Base-by-base conservation (phyloP, 2,113 vertebrate genomes). In the Gallinago paraguaiae region DNA sequence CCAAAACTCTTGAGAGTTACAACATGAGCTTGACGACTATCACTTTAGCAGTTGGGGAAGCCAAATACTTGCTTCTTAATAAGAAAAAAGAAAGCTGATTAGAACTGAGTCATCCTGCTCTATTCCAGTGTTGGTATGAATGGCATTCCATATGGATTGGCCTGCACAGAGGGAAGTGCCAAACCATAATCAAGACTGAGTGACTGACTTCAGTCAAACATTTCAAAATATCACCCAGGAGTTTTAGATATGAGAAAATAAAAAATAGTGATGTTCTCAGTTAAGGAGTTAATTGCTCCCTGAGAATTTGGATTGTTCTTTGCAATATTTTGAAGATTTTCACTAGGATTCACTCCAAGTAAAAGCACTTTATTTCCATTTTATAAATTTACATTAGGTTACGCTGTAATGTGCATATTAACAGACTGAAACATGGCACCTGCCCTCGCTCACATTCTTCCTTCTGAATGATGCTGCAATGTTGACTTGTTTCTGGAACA, bases 101-200 rank as follows among this genome's bases (percentile, higher is more conserved):
- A 86, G 84, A 85, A 67, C 77, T 91, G 93, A 69, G 81, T 97
- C 94, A 95, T 41, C 86, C n/a, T 83, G 61, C 80, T 71, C 30
- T 93, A 45, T 50, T 83, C 74, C 67, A 63, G 13, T 10, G 53
- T 31, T 91, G 78, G 64, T 76, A 71, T 90, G 92, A 94, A 68
- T 45, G 78, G 90, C 72, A 72, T 93, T 95, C 93, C 70, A 48
- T 48, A 50, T 59, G 84, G 65, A 74, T 61, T 17, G 28, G 64
- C 63, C 78, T 80, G 25, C 70, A 48, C 59, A 4, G 7, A 60
- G 45, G 56, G 63, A 86, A 96, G 69, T 61, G 90, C 79, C 74
- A 90, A 82, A 64, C 81, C 33, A 13, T 74, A 53, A 79, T 78
- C 61, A 68, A 68, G 72, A 35, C 50, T 63, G 71, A 94, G 68